Conservation (phyloP, 2,888 invertebrate species). For the Sinohyriopsis cumingii region DNA sequence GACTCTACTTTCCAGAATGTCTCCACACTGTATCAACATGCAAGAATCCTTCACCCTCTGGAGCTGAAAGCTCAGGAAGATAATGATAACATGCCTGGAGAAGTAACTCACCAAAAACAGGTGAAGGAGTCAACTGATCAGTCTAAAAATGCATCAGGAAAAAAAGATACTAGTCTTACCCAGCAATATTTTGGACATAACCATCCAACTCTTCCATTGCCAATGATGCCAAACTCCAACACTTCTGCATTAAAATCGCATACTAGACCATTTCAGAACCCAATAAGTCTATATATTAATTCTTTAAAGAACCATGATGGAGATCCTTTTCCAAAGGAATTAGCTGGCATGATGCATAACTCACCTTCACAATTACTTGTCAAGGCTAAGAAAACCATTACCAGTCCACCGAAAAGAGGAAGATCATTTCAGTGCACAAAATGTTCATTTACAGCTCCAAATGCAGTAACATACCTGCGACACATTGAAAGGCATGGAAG, state of each 20-base stretch:
- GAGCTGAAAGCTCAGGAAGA: slow-evolving; percentile 59
- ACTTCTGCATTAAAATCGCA: no score
- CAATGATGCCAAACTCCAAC: no score
- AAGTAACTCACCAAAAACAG: neutral
- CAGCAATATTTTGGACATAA: neutral
- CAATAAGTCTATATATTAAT: no score
- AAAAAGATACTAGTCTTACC: neutral
- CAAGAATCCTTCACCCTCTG: slow-evolving; percentile 54
- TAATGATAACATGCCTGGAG: slow-evolving; percentile 27
- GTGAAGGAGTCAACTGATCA: neutral
- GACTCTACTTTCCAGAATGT: slow-evolving; percentile 57
- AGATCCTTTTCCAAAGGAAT: no score
- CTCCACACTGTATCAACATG: slow-evolving; percentile 63
- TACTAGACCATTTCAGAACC: no score
- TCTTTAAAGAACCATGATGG: no score
- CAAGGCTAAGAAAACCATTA: slow-evolving; percentile 46
- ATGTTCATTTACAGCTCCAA: slow-evolving; percentile 60
- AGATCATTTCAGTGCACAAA: slow-evolving; percentile 61
- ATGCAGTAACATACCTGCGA: slow-evolving; percentile 53
- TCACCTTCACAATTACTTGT: slow-evolving; percentile 8
- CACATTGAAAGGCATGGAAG: slow-evolving; percentile 64
- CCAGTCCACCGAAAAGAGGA: slow-evolving; percentile 50
- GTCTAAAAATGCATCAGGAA: slow-evolving; percentile 1
- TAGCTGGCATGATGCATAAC: no score
- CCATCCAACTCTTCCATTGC: no score